Evolutionary conservation across 2,888 invertebrate genomes (phyloP), one percentile per base, ranked within the genome.

Genomic region (Ceramica pisi): DNA sequence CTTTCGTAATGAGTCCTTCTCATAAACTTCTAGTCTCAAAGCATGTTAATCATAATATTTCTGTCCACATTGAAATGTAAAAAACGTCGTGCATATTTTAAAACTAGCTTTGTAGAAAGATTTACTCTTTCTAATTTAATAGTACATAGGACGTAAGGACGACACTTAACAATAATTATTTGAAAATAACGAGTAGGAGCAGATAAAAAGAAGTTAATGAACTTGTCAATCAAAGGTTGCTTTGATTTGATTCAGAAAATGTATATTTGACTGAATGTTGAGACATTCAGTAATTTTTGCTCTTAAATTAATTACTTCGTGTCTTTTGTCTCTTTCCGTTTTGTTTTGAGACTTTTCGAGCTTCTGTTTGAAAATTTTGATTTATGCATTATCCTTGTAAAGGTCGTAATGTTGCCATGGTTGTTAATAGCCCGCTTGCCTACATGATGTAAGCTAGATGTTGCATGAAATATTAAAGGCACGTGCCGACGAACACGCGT

Each of bases 401-500:
- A 69, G 55, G 66, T 70, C 55, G 67, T 56, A 44, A 67, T 64
- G 35, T 61, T 62, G n/a, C 26, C 56, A 35, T 73, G 35, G 56
- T 51, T 60, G 57, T 67, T 79, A 67, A 41, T 66, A 70, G 68
- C 56, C 61, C 53, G 38, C 69, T 61, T 38, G 23, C 23, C 65
- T 65, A 66, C 56, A 74, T 67, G 48, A 69, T 68, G 62, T 71
- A 62, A 71, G 60, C 64, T 77, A 70, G 57, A 71, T 67, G 75
- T 65, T 65, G 31, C 23, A 76, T 80, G 67, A 77, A 81, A 81
- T 85, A 86, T 83, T 76, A 55, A 71, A 38, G 50, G 44, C 78
- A 83, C 83, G 83, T 80, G 68, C 71, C 64, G 31, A 71, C 70
- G 65, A 75, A 78, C 72, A 62, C 60, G 71, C 55, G 73, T 74